A percentile compares a stretch with the other conserved stretches of the same genome.
Conservation (phyloP, 2,888 invertebrate species). For the Bhutanitis thaidina region DNA sequence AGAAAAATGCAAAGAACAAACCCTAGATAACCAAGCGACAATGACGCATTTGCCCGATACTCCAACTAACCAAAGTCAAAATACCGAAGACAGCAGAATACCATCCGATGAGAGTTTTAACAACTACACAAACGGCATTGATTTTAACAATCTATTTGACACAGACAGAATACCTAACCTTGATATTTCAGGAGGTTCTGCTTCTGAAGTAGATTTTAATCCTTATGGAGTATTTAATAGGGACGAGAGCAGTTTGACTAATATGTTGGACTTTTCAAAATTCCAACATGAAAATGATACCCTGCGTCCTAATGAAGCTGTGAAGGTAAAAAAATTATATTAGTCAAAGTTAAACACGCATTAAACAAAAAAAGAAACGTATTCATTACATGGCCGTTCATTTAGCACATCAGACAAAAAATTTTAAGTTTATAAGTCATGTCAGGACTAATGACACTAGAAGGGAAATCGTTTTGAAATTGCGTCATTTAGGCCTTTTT, state of each 20-base stretch:
- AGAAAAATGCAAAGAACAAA: slow-evolving; percentile 26
- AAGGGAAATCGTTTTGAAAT: too few relatives aligned
- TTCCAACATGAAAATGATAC: not conserved
- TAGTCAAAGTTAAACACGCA: too few relatives aligned
- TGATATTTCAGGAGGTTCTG: slow-evolving; percentile 48
- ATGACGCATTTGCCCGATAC: slow-evolving; percentile 8
- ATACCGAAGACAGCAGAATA: slow-evolving; percentile 42
- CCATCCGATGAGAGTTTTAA: slow-evolving; percentile 61
- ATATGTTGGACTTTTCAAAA: not conserved
- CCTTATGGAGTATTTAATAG: slow-evolving; percentile 26
- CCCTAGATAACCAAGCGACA: slow-evolving; percentile 1
- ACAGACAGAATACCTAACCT: slow-evolving; percentile 50
- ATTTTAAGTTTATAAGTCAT: too few relatives aligned
- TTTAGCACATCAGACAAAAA: too few relatives aligned
- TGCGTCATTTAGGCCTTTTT: too few relatives aligned
- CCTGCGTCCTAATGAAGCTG: not conserved
- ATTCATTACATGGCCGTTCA: too few relatives aligned
- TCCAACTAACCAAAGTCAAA: slow-evolving; percentile 26
- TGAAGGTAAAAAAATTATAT: not conserved
- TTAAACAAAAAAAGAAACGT: too few relatives aligned
- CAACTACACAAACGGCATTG: slow-evolving; percentile 50
- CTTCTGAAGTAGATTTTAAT: slow-evolving; percentile 46
- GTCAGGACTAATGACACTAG: too few relatives aligned
- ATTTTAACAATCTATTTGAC: slow-evolving; percentile 56
- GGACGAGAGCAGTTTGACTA: not conserved